A percentile compares a stretch with the other conserved stretches of the same genome.
Evolutionary conservation across 2,888 invertebrate genomes (phyloP).

Genomic region (Conus canariensis): DNA sequence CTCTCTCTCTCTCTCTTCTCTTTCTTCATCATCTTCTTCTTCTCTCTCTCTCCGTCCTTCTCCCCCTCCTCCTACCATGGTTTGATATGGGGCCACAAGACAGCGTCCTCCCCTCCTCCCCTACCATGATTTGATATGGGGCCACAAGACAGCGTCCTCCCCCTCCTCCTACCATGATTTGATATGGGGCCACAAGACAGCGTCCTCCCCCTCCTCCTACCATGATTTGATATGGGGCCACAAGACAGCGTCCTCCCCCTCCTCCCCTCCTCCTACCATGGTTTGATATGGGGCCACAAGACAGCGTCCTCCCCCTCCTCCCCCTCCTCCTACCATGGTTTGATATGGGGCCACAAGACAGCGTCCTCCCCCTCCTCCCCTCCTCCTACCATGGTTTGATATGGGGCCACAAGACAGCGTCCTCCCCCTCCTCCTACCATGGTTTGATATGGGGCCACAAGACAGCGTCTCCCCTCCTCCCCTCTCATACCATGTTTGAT

Average conservation of each 20-base stretch:
- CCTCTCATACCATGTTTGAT: not conserved
- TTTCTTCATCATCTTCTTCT: not conserved
- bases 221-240: constrained; percentile 59
- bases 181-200: constrained; percentile 63
- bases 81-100: constrained; percentile 62
- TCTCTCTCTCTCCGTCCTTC: not conserved
- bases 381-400: not conserved
- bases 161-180: not conserved
- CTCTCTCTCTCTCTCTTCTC: not conserved
- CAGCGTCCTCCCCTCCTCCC: constrained; percentile 67
- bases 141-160: constrained; percentile 72
- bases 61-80: constrained; percentile 33
- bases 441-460: constrained; percentile 59
- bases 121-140: constrained; percentile 33
- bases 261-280: not conserved
- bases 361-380: constrained; percentile 59
- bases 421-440: not conserved
- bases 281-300: too few relatives aligned
- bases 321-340: constrained; percentile 21
- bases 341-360: constrained; percentile 61
- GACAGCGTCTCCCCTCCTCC: constrained; percentile 61
- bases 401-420: too few relatives aligned
- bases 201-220: constrained; percentile 57
- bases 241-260: constrained; percentile 64
- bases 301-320: too few relatives aligned